Evolutionary conservation across 2,113 vertebrate species (phyloP), one percentile per base, ranked within the genome.

Genomic region (Pelvicachromis taeniatus): DNA sequence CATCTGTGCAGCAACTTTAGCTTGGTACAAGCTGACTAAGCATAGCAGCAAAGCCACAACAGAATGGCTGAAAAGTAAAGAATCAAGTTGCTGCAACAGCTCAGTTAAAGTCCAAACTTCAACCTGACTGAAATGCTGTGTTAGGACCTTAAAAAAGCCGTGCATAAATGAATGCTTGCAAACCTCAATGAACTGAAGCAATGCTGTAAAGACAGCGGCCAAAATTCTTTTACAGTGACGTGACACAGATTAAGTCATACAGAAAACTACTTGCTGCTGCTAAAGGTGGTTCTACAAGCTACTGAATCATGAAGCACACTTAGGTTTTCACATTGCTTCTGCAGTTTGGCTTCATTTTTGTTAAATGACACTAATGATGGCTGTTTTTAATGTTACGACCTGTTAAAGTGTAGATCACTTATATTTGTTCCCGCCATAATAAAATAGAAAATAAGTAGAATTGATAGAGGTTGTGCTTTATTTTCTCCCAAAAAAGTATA

Each of bases 121-220:
- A 45, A 21, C 38, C 0, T 42, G 63, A 26, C n/a, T 23, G 38
- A 68, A 68, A 0, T 23, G 35, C 21, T 45, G 38, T 6, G 13
- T 38, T 10, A 13, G 63, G 21, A 70, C 21, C 38, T 70, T 70
- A 26, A 45, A 42, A 17, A 13, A 70, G 40, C 14, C 3, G 3
- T 0, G 2, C 0, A 16, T 45, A 26, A 70, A 45, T 1, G 1
- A 70, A 70, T 2, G n/a, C 7, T n/a, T 23, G n/a, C 63, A 68
- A 68, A 68, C 38, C 63, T 68, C 63, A 42, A 68, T 68, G n/a
- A 42, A 68, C 3, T 68, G 63, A 2, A 42, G 38, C 63, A 68
- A 26, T 45, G 63, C 12, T 68, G 5, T 17, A 6, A 45, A 70
- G 38, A 45, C 2, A 70, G 38, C 0, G 0, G 63, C 13, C 0